Evolutionary conservation across 2,113 vertebrate genomes (phyloP).

Genomic region (Morone chrysops): DNA sequence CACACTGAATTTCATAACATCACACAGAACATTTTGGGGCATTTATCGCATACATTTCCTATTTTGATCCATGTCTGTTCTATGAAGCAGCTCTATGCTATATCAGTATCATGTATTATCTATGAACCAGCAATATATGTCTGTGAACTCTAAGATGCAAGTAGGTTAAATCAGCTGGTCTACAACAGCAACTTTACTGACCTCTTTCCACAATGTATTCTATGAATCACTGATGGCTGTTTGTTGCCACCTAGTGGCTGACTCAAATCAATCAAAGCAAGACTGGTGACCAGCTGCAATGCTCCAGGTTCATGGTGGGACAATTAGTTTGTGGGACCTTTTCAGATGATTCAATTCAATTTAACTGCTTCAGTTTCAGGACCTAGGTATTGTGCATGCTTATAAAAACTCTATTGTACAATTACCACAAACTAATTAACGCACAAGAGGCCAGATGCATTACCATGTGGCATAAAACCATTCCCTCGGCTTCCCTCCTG

Average conservation of each 20-base stretch:
- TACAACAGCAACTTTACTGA: neutral
- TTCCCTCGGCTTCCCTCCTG: neutral
- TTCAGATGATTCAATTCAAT: neutral
- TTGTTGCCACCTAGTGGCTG: conserved; percentile 57
- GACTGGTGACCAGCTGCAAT: neutral
- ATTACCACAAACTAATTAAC: conserved; percentile 15
- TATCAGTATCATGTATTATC: neutral
- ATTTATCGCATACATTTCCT: neutral
- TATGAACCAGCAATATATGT: neutral
- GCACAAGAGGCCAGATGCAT: neutral
- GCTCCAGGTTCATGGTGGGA: no score
- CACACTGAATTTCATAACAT: neutral
- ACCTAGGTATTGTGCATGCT: neutral
- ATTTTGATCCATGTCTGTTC: neutral
- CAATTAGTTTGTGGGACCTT: neutral
- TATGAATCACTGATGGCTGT: neutral
- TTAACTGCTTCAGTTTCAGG: neutral
- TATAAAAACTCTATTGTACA: no score
- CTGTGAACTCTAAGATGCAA: neutral
- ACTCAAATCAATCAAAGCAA: neutral
- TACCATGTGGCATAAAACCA: neutral
- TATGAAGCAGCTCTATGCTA: neutral
- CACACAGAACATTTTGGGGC: neutral
- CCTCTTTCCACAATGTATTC: neutral
- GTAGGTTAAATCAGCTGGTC: neutral